Evolutionary conservation across 2,797 vertebrate genomes (phyloP), one percentile per base, ranked within the genome.

Genomic region (Mus minutoides): DNA sequence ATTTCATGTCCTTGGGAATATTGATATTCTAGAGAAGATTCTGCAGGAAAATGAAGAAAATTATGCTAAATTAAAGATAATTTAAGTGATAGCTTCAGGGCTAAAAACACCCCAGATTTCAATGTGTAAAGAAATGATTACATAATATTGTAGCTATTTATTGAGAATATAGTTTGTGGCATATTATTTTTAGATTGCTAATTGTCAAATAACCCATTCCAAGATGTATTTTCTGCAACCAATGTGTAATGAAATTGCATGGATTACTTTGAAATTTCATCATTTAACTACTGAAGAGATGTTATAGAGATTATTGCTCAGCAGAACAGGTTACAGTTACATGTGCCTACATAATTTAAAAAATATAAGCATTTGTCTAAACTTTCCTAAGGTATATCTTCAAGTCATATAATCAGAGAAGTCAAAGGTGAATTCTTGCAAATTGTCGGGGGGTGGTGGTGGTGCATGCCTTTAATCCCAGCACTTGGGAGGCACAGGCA

Each of bases 11-110:
- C 80, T 95, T 86, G 75, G n/a, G 95, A 97, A 79, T 92, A 96
- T 91, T 92, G 8, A 22, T 26, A 78, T 69, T 94, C 97, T 96
- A 67, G 54, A 92, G 90, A 97, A 58, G 21, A 76, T 34, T 96
- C 85, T 95, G 87, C 79, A 96, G 95, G 92, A 96, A 80, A 95
- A 56, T 24, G 37, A 92, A 92, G 78, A 93, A 97, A 97, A 95
- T 49, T 49, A 67, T 86, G 43, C 46, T 89, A 95, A 86, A 88
- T 83, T 85, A 77, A 96, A 95, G 73, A 93, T 89, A 2, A 29
- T 94, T 90, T 94, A 97, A 96, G 93, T 0, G 2, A 95, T 93
- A 93, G 60, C 24, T 78, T 26, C n/a, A 80, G 2, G 0, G 9
- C 13, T 0, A 94, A 89, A 93, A 94, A 46, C 34, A 17, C 16